Conservation (phyloP, 2,888 invertebrate genomes). For the Kryphioiulus occultus region DNA sequence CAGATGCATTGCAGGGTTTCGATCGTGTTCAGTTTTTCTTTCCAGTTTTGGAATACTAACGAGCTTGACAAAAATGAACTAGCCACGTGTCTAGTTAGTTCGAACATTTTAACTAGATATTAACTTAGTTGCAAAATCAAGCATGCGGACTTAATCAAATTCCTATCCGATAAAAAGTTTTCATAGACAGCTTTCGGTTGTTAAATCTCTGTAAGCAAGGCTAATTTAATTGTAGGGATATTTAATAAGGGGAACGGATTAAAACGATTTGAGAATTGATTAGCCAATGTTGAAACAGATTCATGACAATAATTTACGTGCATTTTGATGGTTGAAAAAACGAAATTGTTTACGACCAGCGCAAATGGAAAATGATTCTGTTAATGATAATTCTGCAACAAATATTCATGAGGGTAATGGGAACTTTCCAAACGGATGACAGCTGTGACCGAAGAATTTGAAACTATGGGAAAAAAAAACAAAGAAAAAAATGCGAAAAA, state of each 20-base stretch:
- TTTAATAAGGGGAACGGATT: constrained; percentile 25
- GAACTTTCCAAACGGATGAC: constrained; percentile 30
- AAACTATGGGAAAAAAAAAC: neutral
- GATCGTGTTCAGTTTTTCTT: neutral
- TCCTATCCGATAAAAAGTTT: no score
- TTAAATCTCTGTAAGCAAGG: neutral
- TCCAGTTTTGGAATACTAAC: no score
- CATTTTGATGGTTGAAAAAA: neutral
- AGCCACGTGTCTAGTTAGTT: no score
- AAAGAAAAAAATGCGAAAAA: neutral
- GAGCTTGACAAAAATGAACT: no score
- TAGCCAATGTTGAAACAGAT: neutral
- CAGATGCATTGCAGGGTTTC: neutral
- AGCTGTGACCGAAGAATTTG: constrained; percentile 22
- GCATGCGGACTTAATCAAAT: no score
- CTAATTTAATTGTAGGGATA: neutral
- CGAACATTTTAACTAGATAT: no score
- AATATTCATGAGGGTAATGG: constrained; percentile 22
- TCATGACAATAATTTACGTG: neutral
- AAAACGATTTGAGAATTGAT: neutral
- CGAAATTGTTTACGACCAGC: constrained; percentile 18
- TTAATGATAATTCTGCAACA: constrained; percentile 18
- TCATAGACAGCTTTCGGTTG: neutral
- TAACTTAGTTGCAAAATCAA: no score
- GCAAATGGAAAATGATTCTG: constrained; percentile 31